phyloP scores from a whole-genome alignment of 1,140 invertebrate species.

The Penaeus japonicus region DNA sequence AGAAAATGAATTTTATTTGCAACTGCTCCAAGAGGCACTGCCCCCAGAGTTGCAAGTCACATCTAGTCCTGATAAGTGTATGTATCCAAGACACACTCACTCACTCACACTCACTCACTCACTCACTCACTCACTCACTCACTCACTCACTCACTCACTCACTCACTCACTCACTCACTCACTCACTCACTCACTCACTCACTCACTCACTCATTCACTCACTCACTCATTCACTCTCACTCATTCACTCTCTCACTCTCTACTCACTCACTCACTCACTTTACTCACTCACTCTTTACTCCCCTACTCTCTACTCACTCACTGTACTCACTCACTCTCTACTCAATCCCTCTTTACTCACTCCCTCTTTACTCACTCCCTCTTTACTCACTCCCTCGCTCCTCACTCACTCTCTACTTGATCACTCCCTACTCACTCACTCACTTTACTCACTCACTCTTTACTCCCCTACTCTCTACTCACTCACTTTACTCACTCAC shows the following conservation, averaged over 20 bases:
- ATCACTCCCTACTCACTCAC: too few relatives aligned
- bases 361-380: too few relatives aligned
- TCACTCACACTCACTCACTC: background rate
- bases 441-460: too few relatives aligned
- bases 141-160: too few relatives aligned
- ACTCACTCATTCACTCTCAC: background rate
- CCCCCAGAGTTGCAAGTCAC: conserved; percentile 67
- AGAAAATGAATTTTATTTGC: conserved; percentile 95
- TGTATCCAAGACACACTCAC: background rate
- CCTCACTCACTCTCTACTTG: too few relatives aligned
- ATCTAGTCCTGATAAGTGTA: conserved; percentile 51
- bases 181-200: too few relatives aligned
- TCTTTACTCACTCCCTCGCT: too few relatives aligned
- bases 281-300: background rate
- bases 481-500: too few relatives aligned
- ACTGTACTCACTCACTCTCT: background rate
- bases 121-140: background rate
- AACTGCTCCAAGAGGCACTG: conserved; percentile 88
- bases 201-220: background rate
- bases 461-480: too few relatives aligned
- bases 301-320: background rate
- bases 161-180: too few relatives aligned
- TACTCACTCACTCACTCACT: background rate
- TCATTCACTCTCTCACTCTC: background rate
- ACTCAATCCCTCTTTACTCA: too few relatives aligned